phyloP scores from a whole-genome alignment of 2,113 vertebrate species.

The Takifugu bimaculatus region DNA sequence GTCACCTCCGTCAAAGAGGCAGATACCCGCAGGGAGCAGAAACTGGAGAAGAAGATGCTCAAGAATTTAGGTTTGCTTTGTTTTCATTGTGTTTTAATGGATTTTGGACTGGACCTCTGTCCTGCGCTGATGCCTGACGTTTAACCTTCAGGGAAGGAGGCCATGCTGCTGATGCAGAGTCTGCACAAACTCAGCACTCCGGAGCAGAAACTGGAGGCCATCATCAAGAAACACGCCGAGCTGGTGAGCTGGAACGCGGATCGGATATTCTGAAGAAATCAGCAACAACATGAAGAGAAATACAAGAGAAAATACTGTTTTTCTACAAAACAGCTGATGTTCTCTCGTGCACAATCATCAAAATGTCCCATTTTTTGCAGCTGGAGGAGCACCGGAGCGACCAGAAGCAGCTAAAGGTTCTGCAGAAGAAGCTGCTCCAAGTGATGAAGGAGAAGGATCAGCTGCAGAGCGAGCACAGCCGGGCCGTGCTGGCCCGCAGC shows the following conservation, averaged over 20 bases:
- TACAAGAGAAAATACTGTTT: background rate
- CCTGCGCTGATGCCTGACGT: background rate
- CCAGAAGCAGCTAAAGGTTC: conserved; percentile 88
- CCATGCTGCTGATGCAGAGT: conserved; percentile 89
- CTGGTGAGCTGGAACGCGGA: conserved; percentile 79
- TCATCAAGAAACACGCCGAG: conserved; percentile 95
- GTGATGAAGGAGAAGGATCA: conserved; percentile 93
- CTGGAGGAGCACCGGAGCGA: conserved; percentile 90
- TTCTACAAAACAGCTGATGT: background rate
- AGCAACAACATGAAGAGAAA: too few species aligned
- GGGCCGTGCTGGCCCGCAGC: conserved; percentile 90
- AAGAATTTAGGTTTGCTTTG: conserved; percentile 74
- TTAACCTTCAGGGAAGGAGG: conserved; percentile 85
- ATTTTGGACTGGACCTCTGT: too few species aligned
- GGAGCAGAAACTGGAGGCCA: conserved; percentile 88
- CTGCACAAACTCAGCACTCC: conserved; percentile 85
- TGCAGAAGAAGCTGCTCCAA: conserved; percentile 90
- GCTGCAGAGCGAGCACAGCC: conserved; percentile 92
- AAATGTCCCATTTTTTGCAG: conserved; percentile 60
- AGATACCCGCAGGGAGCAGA: conserved; percentile 82
- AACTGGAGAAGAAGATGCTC: conserved; percentile 91
- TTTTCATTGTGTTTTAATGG: conserved; percentile 3
- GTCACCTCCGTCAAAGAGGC: conserved; percentile 69
- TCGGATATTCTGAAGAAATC: too few species aligned
- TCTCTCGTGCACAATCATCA: background rate